Evolutionary conservation across 2,113 vertebrate genomes (phyloP), one percentile per base, ranked within the genome.

Genomic region (Hirundichthys speculiger): DNA sequence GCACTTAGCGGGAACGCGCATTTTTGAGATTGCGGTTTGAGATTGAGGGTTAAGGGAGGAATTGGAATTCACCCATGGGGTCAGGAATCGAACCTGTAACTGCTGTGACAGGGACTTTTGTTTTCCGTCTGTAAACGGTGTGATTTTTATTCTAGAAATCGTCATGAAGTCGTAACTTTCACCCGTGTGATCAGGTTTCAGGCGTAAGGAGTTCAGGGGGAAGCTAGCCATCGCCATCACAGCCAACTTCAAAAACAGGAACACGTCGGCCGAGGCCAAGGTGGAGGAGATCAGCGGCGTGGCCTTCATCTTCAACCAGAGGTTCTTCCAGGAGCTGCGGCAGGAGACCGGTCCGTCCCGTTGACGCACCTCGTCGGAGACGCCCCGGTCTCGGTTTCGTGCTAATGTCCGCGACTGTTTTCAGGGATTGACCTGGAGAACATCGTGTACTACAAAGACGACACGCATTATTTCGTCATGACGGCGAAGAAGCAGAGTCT

Each of bases 401-500:
- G 3, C 3, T 55, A 25, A 41, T 18, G 2, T 8, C 0, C 38
- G 0, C 53, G 27, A 51, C n/a, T 43, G 12, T 69, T 55, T n/a
- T 57, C 14, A 97, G 97, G 98, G 39, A 96, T 99, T 18, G 94
- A 99, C 74, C 88, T 99, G 88, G 98, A 99, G 85, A 99, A 99
- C 88, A 98, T 99, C 4, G 97, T 98, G 21, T 99, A 99, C 88
- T 99, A 99, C 79, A 99, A 98, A 81, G 98, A 99, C 16, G 96
- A 98, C 82, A 99, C 97, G 0, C 97, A 99, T 84, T 99, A 99
- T 88, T 99, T 99, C 54, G 97, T 99, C 27, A 99, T 99, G 98
- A 99, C 98, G 0, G 98, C 98, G 62, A 99, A 99, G 92, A 98
- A 99, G 59, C 96, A 95, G 85, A 98, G 96, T 80, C 90, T 99